Conservation (phyloP, 2,888 invertebrate species). For the Chymomyza fuscimana region DNA sequence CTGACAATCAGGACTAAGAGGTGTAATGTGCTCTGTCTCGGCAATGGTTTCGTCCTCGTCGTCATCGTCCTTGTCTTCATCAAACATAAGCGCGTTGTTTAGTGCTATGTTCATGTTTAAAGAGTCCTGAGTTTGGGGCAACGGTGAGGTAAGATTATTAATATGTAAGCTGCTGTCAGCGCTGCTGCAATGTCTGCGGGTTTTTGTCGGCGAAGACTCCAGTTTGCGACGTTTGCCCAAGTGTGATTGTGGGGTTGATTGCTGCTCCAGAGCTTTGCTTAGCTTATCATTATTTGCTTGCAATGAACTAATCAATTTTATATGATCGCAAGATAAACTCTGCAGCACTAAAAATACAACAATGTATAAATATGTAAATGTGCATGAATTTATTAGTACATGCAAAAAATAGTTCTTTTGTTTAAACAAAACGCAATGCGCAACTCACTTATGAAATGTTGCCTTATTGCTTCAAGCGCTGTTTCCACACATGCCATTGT, state of each 20-base stretch:
- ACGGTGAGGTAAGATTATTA: conserved; percentile 22
- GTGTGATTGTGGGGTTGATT: conserved; percentile 29
- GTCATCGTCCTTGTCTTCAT: conserved; percentile 39
- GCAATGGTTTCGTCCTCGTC: conserved; percentile 59
- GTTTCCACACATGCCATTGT: conserved; percentile 39
- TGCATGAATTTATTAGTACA: too few species aligned
- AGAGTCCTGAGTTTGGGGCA: conserved; percentile 47
- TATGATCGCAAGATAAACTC: conserved; percentile 33
- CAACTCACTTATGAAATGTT: conserved; percentile 70
- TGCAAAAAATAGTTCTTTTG: conserved; percentile 11
- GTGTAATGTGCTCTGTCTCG: conserved; percentile 57
- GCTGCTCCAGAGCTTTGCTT: conserved; percentile 47
- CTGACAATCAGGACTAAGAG: conserved; percentile 48
- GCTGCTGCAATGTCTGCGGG: conserved; percentile 13
- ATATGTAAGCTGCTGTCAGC: conserved; percentile 23
- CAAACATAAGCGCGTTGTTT: conserved; percentile 51
- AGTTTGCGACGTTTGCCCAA: conserved; percentile 30
- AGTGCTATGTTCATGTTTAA: conserved; percentile 75
- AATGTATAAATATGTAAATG: too few species aligned
- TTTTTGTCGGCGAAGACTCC: conserved; percentile 14
- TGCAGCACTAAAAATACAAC: conserved; percentile 45
- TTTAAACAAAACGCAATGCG: conserved; percentile 24
- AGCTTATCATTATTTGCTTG: conserved; percentile 57
- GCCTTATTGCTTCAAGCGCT: conserved; percentile 63
- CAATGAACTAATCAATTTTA: conserved; percentile 38